Evolutionary conservation across 2,797 vertebrate species (phyloP).

Genomic region (Aphelocoma californica): DNA sequence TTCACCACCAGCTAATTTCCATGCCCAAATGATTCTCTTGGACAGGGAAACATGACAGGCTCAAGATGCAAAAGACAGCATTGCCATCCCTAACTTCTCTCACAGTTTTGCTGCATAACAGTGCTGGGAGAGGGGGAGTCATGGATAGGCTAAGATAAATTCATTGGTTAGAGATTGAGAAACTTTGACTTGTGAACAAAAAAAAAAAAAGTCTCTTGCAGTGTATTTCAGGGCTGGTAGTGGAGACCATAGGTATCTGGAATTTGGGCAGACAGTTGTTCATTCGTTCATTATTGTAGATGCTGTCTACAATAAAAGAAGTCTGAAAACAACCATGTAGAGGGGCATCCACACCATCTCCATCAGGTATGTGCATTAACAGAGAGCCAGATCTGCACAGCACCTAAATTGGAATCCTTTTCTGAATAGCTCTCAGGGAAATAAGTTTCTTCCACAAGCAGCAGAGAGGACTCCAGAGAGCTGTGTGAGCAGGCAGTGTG

Average conservation of each 20-base stretch:
- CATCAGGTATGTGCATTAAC: background rate
- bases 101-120: background rate
- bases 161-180: background rate
- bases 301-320: background rate
- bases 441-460: background rate
- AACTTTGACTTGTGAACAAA: background rate
- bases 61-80: background rate
- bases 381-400: background rate
- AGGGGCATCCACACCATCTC: background rate
- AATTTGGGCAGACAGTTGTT: background rate
- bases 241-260: background rate
- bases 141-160: background rate
- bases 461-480: background rate
- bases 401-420: background rate
- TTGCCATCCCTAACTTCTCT: background rate
- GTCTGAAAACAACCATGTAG: background rate
- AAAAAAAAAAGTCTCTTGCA: background rate
- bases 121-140: background rate
- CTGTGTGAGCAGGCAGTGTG: background rate
- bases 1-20: background rate
- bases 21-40: background rate
- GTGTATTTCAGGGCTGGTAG: background rate
- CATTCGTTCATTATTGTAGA: background rate
- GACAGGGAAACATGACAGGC: background rate
- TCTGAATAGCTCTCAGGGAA: background rate